Evolutionary conservation across 2,113 vertebrate species (phyloP).

Genomic region (Maccullochella peelii): DNA sequence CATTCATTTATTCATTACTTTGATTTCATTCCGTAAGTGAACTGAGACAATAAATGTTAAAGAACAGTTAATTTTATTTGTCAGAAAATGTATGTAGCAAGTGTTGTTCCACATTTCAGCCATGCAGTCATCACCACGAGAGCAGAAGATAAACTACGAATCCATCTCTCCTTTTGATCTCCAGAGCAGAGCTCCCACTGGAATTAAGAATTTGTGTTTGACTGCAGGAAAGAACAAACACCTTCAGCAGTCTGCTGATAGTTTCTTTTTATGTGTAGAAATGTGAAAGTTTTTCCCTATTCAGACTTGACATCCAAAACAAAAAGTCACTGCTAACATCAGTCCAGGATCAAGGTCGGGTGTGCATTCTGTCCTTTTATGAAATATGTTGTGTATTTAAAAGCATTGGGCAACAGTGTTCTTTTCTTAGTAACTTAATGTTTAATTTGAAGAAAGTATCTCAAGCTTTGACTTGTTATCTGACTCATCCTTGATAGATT

Average conservation of each 20-base stretch:
- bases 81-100: no score
- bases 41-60: no score
- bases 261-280: background rate
- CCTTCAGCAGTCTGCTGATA: background rate
- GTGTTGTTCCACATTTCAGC: background rate
- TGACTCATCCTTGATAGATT: background rate
- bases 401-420: no score
- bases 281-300: background rate
- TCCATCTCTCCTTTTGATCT: background rate
- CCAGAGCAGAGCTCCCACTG: constrained; percentile 1
- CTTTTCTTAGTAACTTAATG: no score
- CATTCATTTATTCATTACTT: no score
- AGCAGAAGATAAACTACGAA: background rate
- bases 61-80: no score
- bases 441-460: no score
- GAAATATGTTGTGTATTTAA: no score
- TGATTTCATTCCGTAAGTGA: no score
- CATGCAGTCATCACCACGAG: background rate
- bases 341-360: background rate
- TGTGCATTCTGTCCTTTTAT: background rate
- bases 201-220: background rate
- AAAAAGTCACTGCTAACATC: background rate
- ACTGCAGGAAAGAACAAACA: constrained; percentile 29
- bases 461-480: background rate
- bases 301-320: background rate